Conservation (phyloP, 2,797 vertebrate species). For the Apogon hyalosoma region DNA sequence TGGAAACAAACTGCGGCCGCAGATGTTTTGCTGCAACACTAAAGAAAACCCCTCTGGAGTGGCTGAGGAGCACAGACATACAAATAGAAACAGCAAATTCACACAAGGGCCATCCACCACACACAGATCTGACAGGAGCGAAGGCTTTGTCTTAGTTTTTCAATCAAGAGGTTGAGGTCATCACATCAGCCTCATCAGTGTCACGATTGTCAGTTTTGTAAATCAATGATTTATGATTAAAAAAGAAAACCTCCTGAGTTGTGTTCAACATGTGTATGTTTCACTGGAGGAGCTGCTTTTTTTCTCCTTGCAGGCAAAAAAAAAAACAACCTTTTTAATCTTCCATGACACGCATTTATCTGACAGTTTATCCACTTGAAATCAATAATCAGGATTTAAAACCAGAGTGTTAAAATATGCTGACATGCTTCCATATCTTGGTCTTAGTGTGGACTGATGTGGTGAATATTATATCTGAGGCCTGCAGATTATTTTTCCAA, state of each 20-base stretch:
- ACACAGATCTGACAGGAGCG: constrained; percentile 18
- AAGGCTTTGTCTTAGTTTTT: constrained; percentile 43
- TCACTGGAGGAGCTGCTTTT: not conserved
- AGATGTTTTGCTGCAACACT: constrained; percentile 47
- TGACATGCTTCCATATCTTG: not conserved
- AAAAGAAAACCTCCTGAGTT: constrained; percentile 31
- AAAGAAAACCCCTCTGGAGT: constrained; percentile 25
- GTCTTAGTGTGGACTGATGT: not conserved
- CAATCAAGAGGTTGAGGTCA: constrained; percentile 28
- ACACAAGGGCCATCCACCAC: constrained; percentile 21
- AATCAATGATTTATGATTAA: constrained; percentile 67
- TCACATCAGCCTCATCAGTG: constrained; percentile 24
- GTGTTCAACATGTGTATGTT: not conserved
- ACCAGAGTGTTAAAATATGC: not conserved
- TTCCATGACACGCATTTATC: constrained; percentile 30
- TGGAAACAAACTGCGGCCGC: constrained; percentile 26
- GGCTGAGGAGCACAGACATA: constrained; percentile 13
- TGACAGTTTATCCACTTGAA: constrained; percentile 29
- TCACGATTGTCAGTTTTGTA: constrained; percentile 69
- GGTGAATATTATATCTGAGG: not conserved
- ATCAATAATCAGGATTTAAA: constrained; percentile 26
- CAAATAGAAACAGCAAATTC: constrained; percentile 22
- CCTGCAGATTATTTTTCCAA: not conserved
- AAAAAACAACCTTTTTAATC: constrained; percentile 26
- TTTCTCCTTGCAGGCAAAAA: not conserved